Conservation (phyloP, 2,888 invertebrate species). For the Alentia gelatinosa region DNA sequence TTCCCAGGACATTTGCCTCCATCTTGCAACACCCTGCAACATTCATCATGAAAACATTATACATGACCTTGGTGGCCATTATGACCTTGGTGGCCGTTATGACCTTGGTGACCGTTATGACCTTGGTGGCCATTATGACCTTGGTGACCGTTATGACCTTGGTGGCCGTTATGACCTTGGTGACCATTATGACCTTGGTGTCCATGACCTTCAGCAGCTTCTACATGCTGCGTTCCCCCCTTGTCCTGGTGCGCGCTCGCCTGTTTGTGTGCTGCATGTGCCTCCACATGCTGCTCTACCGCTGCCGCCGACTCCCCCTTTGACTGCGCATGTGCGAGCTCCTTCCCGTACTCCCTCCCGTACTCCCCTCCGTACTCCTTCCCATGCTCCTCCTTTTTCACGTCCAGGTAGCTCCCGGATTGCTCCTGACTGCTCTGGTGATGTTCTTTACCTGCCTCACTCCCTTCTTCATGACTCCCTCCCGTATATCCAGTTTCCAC, state of each 20-base stretch:
- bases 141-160: background rate
- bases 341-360: background rate
- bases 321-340: background rate
- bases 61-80: background rate
- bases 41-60: background rate
- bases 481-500: too few species aligned
- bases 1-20: background rate
- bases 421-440: background rate
- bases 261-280: background rate
- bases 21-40: background rate
- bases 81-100: background rate
- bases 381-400: background rate
- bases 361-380: constrained; percentile 20
- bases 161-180: background rate
- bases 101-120: background rate
- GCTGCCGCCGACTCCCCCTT: background rate
- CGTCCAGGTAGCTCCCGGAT: background rate
- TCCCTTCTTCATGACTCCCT: background rate
- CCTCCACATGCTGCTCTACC: background rate
- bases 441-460: background rate
- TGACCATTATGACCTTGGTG: background rate
- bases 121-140: background rate
- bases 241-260: background rate
- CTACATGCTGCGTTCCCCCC: background rate
- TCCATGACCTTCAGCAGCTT: background rate